Conservation (phyloP, 2,113 vertebrate genomes). For the Talpa occidentalis region DNA sequence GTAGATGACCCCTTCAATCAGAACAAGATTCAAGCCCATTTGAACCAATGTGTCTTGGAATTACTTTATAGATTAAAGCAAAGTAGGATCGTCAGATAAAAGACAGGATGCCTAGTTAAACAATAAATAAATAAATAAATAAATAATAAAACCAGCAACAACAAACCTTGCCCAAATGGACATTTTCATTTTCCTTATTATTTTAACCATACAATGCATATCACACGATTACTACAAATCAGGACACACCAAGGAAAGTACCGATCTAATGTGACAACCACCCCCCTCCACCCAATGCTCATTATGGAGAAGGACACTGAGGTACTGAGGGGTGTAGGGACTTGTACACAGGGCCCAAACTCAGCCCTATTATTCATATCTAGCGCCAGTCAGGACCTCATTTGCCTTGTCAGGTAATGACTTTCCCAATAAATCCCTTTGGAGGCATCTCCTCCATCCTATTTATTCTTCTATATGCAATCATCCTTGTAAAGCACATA, state of each 20-base stretch:
- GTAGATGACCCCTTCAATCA: not conserved
- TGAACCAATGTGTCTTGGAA: not conserved
- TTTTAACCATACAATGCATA: not conserved
- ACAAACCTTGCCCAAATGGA: not conserved
- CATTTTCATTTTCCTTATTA: not conserved
- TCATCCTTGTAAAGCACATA: conserved; percentile 62
- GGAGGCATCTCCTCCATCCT: not conserved
- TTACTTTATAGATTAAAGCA: not conserved
- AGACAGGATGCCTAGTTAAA: not conserved
- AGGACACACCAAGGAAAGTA: not conserved
- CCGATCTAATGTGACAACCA: not conserved
- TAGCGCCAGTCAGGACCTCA: not conserved
- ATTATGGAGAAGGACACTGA: not conserved
- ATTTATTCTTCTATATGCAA: conserved; percentile 47
- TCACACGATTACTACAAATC: not conserved
- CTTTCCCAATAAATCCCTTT: conserved; percentile 68
- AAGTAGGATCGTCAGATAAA: not conserved
- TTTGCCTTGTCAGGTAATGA: conserved; percentile 61
- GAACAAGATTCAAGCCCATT: not conserved
- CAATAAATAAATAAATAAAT: too few species aligned
- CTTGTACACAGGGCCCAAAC: not conserved
- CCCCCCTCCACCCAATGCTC: not conserved
- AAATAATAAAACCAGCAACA: not conserved
- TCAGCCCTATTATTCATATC: not conserved
- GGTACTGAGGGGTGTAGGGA: not conserved